phyloP scores from a whole-genome alignment of 2,797 vertebrate genomes.

The Liasis olivaceus region DNA sequence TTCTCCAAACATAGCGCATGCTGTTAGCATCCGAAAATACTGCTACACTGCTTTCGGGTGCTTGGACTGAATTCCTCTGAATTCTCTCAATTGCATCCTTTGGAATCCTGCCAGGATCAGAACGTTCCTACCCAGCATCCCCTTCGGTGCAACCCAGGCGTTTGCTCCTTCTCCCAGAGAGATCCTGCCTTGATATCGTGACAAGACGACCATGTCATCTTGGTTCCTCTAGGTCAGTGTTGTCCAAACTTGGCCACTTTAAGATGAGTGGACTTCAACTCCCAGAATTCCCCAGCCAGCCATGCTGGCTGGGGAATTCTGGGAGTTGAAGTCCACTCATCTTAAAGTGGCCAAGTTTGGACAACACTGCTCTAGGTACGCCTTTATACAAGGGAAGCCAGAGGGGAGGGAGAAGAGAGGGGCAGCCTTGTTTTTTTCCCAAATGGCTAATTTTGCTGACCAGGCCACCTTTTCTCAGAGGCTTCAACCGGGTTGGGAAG shows the following conservation, averaged over 20 bases:
- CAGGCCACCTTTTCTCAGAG: neutral
- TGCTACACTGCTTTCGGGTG: neutral
- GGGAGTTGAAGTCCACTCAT: too few species aligned
- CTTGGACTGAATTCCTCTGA: neutral
- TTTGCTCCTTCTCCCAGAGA: neutral
- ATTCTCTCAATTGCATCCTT: neutral
- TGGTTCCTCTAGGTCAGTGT: neutral
- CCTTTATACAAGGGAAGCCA: neutral
- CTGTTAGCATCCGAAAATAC: neutral
- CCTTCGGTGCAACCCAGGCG: neutral
- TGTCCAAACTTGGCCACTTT: too few species aligned
- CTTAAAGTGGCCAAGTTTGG: too few species aligned
- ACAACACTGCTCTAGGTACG: neutral
- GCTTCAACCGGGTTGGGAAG: neutral
- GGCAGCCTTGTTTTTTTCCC: neutral
- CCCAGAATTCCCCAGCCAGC: too few species aligned
- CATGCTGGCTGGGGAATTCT: too few species aligned
- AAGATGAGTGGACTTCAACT: too few species aligned
- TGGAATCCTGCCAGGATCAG: neutral
- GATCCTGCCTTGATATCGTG: neutral
- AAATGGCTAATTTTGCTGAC: neutral
- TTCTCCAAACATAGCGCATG: neutral
- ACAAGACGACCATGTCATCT: neutral
- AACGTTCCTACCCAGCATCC: neutral
- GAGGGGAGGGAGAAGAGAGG: neutral